Conservation (phyloP, 2,888 invertebrate species). For the Rhagonycha lutea region DNA sequence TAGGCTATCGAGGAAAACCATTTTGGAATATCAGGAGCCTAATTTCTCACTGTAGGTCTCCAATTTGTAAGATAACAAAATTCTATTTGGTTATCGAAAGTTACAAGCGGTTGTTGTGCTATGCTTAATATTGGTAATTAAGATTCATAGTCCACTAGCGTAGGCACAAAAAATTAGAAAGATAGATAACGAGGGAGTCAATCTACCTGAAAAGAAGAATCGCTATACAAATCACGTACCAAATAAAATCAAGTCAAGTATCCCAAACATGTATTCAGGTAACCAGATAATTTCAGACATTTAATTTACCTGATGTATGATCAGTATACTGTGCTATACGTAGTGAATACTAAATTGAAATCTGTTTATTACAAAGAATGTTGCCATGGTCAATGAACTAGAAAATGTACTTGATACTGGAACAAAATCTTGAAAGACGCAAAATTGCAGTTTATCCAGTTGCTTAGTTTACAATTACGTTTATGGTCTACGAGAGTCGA, state of each 20-base stretch:
- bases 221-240: constrained; percentile 7
- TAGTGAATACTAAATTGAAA: constrained; percentile 1
- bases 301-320: constrained; percentile 22
- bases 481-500: constrained; percentile 32
- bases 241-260: constrained; percentile 12
- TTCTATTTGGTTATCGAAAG: background rate
- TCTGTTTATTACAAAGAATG: constrained; percentile 4
- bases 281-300: constrained; percentile 19
- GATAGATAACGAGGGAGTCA: background rate
- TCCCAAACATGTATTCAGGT: constrained; percentile 17
- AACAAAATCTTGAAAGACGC: constrained; percentile 26
- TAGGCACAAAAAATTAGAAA: background rate
- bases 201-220: background rate
- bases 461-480: constrained; percentile 35
- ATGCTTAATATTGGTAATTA: background rate
- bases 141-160: background rate
- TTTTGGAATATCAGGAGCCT: no score
- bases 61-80: background rate
- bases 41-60: no score
- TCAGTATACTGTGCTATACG: background rate
- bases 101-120: background rate
- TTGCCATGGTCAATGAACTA: constrained; percentile 36
- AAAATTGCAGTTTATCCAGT: constrained; percentile 34
- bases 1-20: no score
- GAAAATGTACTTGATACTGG: constrained; percentile 23